A percentile compares a stretch with the other conserved stretches of the same genome.
Conservation (phyloP, 2,113 vertebrate species). For the Saccopteryx leptura region DNA sequence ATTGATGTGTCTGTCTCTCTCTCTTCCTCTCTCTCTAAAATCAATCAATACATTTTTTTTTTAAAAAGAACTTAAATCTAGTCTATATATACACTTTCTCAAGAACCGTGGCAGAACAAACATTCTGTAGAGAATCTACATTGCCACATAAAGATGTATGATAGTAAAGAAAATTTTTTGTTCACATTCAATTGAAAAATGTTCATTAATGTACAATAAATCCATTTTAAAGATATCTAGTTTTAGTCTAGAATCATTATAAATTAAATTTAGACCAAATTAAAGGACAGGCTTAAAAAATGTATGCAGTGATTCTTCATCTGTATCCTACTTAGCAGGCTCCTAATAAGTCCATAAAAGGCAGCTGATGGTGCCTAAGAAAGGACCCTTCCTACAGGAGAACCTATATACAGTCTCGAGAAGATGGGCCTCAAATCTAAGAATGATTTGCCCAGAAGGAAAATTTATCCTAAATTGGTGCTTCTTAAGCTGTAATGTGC, state of each 20-base stretch:
- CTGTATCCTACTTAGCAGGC: constrained; percentile 9
- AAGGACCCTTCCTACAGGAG: neutral
- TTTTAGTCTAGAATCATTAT: neutral
- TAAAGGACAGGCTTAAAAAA: neutral
- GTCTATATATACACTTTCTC: neutral
- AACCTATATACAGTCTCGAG: neutral
- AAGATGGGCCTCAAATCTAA: neutral
- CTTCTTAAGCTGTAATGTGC: neutral
- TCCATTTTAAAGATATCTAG: neutral
- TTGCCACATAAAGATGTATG: neutral
- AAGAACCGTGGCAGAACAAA: neutral
- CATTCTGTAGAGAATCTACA: neutral
- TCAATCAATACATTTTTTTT: too few species aligned
- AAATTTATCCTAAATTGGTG: neutral
- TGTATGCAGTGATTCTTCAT: neutral
- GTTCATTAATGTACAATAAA: constrained; percentile 7
- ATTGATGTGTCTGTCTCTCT: too few species aligned
- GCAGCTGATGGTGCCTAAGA: neutral
- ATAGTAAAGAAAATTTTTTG: constrained; percentile 23
- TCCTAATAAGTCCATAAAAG: neutral
- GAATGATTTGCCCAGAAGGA: neutral
- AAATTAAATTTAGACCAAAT: constrained; percentile 28
- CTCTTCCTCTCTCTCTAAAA: too few species aligned
- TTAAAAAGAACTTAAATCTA: neutral
- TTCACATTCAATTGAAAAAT: constrained; percentile 23